Percentiles rank a stretch among this genome's conserved stretches.
These are phyloP conservation scores for Sinelater perroti DNA, from an alignment of 2,888 invertebrate species.

Conservation along the genomic window DNA sequence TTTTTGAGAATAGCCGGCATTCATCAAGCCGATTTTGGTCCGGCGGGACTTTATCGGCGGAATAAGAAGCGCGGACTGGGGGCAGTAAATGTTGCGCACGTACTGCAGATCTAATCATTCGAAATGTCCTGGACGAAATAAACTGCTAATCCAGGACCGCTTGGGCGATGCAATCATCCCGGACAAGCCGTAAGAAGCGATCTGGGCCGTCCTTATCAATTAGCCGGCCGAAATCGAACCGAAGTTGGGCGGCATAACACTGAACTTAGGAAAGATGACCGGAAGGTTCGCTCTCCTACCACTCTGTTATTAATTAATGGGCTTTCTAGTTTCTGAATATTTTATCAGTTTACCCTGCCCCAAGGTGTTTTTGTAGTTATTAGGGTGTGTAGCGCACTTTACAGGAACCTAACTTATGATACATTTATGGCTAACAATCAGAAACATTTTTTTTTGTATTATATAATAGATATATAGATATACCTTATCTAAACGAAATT, in stretches of 20 bases:
- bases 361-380: too few species aligned
- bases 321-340: too few species aligned
- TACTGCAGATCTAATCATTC: constrained; percentile 13
- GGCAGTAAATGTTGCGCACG: constrained; percentile 11
- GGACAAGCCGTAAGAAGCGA: neutral
- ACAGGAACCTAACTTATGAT: too few species aligned
- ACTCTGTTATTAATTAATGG: too few species aligned
- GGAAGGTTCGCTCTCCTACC: neutral
- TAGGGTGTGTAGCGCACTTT: too few species aligned
- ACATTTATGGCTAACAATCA: too few species aligned
- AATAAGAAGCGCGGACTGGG: constrained; percentile 1
- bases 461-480: too few species aligned
- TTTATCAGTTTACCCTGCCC: too few species aligned
- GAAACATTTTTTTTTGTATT: too few species aligned
- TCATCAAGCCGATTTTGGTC: neutral
- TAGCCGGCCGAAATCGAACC: neutral
- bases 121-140: constrained; percentile 10
- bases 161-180: constrained; percentile 1
- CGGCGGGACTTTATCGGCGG: constrained; percentile 5
- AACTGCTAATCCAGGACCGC: constrained; percentile 8
- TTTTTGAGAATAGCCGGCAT: constrained; percentile 5
- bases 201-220: constrained; percentile 2
- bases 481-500: too few species aligned
- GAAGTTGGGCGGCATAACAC: neutral
- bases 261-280: neutral